Conservation (phyloP, 2,888 invertebrate species). For the Onchidella celtica region DNA sequence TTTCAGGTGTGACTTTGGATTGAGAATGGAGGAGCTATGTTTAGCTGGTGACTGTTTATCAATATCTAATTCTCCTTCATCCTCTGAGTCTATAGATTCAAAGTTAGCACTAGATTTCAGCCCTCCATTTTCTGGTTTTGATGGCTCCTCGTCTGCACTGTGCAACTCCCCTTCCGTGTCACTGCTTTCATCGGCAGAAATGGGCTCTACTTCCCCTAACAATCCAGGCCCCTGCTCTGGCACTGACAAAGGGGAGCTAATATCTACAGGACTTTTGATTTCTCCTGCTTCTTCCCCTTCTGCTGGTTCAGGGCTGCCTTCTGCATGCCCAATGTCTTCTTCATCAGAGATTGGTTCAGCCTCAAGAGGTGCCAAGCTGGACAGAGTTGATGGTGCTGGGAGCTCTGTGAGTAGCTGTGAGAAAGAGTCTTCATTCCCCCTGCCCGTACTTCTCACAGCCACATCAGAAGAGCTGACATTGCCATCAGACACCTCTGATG, state of each 20-base stretch:
- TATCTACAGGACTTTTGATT: constrained; percentile 28
- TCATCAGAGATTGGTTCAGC: constrained; percentile 53
- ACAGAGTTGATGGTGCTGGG: not conserved
- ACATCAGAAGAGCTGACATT: constrained; percentile 24
- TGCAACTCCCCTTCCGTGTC: constrained; percentile 49
- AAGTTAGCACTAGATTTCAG: constrained; percentile 32
- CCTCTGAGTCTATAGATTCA: constrained; percentile 49
- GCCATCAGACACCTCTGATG: constrained; percentile 5
- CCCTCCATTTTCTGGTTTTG: not conserved
- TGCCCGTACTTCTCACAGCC: not conserved
- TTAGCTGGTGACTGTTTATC: not conserved
- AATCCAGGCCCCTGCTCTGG: constrained; percentile 30
- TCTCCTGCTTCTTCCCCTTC: constrained; percentile 48
- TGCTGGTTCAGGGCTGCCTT: not conserved
- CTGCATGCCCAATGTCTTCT: constrained; percentile 39
- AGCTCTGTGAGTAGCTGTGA: constrained; percentile 8
- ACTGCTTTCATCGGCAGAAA: constrained; percentile 49
- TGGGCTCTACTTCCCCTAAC: constrained; percentile 47
- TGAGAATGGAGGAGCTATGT: not conserved
- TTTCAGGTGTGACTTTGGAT: not conserved
- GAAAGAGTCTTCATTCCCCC: not conserved
- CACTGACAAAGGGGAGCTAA: constrained; percentile 33
- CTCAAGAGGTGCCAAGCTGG: constrained; percentile 33
- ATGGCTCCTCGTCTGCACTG: constrained; percentile 32
- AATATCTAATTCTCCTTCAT: constrained; percentile 34